A percentile compares a stretch with the other conserved stretches of the same genome.
Evolutionary conservation across 2,113 vertebrate genomes (phyloP).

Genomic region (Orthonyx spaldingii): DNA sequence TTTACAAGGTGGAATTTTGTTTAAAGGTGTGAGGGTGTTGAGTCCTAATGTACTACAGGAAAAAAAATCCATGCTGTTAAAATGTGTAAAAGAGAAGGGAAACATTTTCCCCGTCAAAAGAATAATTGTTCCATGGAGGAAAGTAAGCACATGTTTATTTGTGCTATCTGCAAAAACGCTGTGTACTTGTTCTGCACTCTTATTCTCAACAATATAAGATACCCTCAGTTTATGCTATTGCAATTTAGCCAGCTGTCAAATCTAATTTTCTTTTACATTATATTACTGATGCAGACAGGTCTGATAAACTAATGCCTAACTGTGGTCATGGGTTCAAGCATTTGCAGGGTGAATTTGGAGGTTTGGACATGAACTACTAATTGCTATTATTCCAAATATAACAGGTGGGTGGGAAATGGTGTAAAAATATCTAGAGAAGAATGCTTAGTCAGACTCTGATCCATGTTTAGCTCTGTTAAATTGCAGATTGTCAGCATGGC

Average conservation of each 20-base stretch:
- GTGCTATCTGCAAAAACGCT: background rate
- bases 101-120: background rate
- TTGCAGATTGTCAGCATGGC: background rate
- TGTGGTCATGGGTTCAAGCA: background rate
- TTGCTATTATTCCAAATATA: background rate
- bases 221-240: background rate
- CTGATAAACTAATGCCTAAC: background rate
- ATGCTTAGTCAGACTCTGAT: constrained; percentile 22
- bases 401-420: background rate
- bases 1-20: background rate
- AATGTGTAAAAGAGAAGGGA: background rate
- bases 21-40: background rate
- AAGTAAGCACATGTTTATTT: background rate
- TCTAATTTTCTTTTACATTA: background rate
- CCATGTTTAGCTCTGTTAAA: constrained; percentile 26
- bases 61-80: background rate
- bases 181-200: background rate
- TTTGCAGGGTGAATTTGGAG: background rate
- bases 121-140: background rate
- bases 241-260: background rate
- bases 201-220: background rate
- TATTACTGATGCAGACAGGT: background rate
- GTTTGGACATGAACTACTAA: background rate
- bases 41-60: background rate
- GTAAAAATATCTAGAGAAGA: constrained; percentile 28